Percentiles rank a stretch among this genome's conserved stretches.
Conservation (phyloP, 2,888 invertebrate genomes). For the Megaustenia siamemsis region DNA sequence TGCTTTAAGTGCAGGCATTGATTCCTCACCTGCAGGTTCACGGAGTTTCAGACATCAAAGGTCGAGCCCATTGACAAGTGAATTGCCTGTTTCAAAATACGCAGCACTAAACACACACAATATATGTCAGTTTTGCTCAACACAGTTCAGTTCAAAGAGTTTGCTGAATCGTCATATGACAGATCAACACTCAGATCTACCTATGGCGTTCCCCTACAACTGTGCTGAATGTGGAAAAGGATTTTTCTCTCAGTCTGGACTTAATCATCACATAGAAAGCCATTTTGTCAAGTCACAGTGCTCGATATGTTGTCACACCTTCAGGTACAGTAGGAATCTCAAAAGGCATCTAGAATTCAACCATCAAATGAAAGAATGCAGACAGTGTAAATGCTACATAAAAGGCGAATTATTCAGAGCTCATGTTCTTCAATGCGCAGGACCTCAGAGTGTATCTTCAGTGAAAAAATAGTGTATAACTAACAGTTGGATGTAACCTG, state of each 20-base stretch:
- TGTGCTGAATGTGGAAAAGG: slow-evolving; percentile 51
- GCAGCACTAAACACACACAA: background rate
- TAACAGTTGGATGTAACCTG: background rate
- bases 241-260: slow-evolving; percentile 47
- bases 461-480: background rate
- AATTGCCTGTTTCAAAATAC: background rate
- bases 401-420: slow-evolving; percentile 3
- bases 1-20: background rate
- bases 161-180: slow-evolving; percentile 41
- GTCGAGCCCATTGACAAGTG: background rate
- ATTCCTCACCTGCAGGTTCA: background rate
- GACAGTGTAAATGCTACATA: slow-evolving; percentile 46
- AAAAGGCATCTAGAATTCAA: slow-evolving; percentile 51
- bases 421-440: slow-evolving; percentile 28
- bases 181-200: slow-evolving; percentile 31
- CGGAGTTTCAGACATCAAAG: background rate
- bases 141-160: slow-evolving; percentile 13
- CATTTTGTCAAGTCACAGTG: slow-evolving; percentile 37
- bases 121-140: slow-evolving; percentile 31
- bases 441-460: background rate
- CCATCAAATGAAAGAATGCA: slow-evolving; percentile 47
- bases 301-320: slow-evolving; percentile 37
- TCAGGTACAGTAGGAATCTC: slow-evolving; percentile 50
- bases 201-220: slow-evolving; percentile 37
- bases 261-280: slow-evolving; percentile 47